phyloP scores from a whole-genome alignment of 2,113 vertebrate species.

The Halichoeres trimaculatus region DNA sequence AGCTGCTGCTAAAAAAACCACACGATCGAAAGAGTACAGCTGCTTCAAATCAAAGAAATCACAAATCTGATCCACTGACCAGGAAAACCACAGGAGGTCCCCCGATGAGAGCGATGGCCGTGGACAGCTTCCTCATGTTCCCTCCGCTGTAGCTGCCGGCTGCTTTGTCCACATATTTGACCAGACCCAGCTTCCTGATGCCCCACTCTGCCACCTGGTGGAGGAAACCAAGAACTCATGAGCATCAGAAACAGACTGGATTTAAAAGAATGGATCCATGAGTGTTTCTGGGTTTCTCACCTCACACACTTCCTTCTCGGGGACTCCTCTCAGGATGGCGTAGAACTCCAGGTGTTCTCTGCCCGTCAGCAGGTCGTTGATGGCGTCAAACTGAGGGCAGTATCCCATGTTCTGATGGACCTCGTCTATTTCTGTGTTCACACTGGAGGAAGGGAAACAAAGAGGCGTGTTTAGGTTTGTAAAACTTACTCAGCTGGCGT shows the following conservation, averaged over 20 bases:
- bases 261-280: not conserved
- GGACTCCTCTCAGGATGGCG: conserved; percentile 94
- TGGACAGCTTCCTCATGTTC: conserved; percentile 97
- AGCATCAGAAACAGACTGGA: not conserved
- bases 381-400: conserved; percentile 97
- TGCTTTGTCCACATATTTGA: conserved; percentile 93
- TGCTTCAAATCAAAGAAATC: not conserved
- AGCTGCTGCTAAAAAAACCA: conserved; percentile 16
- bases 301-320: conserved; percentile 98
- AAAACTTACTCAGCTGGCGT: not conserved
- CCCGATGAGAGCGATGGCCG: conserved; percentile 96
- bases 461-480: not conserved
- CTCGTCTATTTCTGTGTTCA: conserved; percentile 91
- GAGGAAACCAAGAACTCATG: not conserved
- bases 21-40: not conserved
- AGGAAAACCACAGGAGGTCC: conserved; percentile 96
- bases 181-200: conserved; percentile 92
- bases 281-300: conserved; percentile 72
- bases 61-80: conserved; percentile 83
- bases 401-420: conserved; percentile 99
- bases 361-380: conserved; percentile 95
- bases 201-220: conserved; percentile 96
- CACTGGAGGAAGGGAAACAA: conserved; percentile 77
- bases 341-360: conserved; percentile 98
- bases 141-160: conserved; percentile 98